Conservation (phyloP, 2,113 vertebrate genomes). For the Apistogramma diplotaenia region DNA sequence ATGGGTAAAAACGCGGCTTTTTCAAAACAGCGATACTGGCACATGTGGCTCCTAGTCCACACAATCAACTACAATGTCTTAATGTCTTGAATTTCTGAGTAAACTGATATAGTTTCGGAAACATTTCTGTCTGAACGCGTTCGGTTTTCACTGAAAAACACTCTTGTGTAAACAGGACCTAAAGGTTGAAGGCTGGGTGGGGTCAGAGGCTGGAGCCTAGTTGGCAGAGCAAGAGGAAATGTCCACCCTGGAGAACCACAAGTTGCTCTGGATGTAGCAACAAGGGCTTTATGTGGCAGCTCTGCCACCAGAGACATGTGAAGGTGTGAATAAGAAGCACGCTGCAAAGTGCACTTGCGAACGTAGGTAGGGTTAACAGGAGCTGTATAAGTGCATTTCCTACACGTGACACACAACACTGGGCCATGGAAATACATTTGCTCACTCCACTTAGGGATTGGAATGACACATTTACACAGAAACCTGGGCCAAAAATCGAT, state of each 20-base stretch:
- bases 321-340: neutral
- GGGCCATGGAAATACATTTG: neutral
- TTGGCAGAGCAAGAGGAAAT: too few relatives aligned
- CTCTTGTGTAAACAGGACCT: too few relatives aligned
- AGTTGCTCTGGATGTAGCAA: neutral
- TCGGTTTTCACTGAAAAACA: too few relatives aligned
- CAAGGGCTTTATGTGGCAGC: too few relatives aligned
- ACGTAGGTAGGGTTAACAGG: neutral
- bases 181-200: neutral
- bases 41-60: too few relatives aligned
- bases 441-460: neutral
- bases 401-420: neutral
- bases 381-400: neutral
- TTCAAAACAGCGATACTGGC: too few relatives aligned
- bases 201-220: neutral
- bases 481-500: neutral
- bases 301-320: neutral
- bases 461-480: neutral
- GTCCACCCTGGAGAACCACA: neutral
- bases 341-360: neutral
- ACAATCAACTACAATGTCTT: too few relatives aligned
- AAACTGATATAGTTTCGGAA: too few relatives aligned
- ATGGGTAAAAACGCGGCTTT: too few relatives aligned
- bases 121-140: too few relatives aligned
- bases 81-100: too few relatives aligned